Evolutionary conservation across 2,113 vertebrate genomes (phyloP).

Genomic region (Myiozetetes cayanensis): DNA sequence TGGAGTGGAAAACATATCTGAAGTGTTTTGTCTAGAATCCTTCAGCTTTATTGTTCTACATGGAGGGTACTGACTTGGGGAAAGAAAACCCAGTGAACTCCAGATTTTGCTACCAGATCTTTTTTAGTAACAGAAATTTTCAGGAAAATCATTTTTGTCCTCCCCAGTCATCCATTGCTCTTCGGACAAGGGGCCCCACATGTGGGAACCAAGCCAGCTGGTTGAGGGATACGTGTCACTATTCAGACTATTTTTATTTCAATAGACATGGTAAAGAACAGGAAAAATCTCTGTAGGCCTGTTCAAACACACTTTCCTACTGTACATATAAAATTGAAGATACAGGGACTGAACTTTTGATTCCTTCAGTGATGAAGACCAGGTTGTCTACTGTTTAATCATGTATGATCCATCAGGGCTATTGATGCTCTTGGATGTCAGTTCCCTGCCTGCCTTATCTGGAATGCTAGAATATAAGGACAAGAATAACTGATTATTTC

Average conservation of each 20-base stretch:
- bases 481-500: neutral
- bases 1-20: neutral
- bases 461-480: neutral
- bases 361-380: neutral
- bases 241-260: neutral
- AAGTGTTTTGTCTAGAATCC: neutral
- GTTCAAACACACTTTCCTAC: neutral
- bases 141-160: neutral
- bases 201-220: neutral
- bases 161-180: neutral
- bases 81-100: neutral
- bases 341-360: neutral
- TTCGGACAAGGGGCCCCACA: neutral
- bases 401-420: neutral
- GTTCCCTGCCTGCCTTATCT: neutral
- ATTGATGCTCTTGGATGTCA: neutral
- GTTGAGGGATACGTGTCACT: neutral
- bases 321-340: neutral
- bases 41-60: neutral
- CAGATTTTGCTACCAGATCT: neutral
- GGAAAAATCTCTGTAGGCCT: neutral
- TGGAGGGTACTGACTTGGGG: neutral
- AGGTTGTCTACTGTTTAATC: neutral
- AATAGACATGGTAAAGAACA: neutral
- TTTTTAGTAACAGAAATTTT: neutral